Conservation (phyloP, 2,888 invertebrate species). For the Drosophila helvetica region DNA sequence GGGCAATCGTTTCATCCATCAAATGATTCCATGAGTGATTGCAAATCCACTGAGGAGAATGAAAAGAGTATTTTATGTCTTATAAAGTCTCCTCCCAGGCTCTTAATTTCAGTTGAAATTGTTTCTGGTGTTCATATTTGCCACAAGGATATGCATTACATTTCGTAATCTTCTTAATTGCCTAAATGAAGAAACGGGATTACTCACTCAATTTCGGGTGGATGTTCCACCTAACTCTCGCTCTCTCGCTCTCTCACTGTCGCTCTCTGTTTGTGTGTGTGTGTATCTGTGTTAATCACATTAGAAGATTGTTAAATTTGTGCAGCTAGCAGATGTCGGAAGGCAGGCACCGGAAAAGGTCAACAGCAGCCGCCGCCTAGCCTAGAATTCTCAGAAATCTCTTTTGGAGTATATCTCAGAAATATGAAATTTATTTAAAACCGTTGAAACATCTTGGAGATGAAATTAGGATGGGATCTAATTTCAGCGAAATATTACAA, state of each 20-base stretch:
- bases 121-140: background rate
- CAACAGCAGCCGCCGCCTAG: background rate
- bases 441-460: background rate
- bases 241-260: too few relatives aligned
- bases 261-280: background rate
- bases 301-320: constrained; percentile 24
- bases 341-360: background rate
- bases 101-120: background rate
- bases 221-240: constrained; percentile 17
- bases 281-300: constrained; percentile 8
- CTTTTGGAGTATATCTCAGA: background rate
- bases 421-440: background rate
- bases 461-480: background rate
- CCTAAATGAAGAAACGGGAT: constrained; percentile 64
- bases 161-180: constrained; percentile 65
- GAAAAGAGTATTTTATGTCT: constrained; percentile 10
- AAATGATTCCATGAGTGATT: constrained; percentile 29
- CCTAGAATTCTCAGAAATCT: background rate
- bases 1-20: constrained; percentile 29
- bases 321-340: constrained; percentile 11
- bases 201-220: constrained; percentile 43
- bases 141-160: constrained; percentile 30
- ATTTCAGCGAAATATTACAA: background rate
- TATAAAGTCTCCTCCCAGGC: background rate
- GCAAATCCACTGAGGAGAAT: constrained; percentile 7